These are phyloP conservation scores for Sylvilagus bachmani DNA, from an alignment of 2,113 vertebrate species.

Conservation along the genomic window DNA sequence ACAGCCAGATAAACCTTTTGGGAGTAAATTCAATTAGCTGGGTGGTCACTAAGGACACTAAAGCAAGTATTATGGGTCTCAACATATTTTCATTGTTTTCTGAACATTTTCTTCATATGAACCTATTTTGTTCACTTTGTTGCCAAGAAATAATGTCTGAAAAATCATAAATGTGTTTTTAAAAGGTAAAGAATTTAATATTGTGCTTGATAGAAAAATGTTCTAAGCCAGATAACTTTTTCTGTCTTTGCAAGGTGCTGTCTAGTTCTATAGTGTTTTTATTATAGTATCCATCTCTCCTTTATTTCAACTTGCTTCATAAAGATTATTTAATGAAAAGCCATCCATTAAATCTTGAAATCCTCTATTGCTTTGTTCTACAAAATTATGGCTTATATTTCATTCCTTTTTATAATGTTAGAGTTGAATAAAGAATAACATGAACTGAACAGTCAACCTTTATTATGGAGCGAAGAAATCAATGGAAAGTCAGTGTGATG, in stretches of 20 bases:
- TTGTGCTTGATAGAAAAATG: not conserved
- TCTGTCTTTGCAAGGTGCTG: not conserved
- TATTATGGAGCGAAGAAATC: not conserved
- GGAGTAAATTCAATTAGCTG: slow-evolving; percentile 20
- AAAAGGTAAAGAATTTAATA: slow-evolving; percentile 31
- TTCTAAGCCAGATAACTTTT: not conserved
- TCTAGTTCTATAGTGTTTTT: slow-evolving; percentile 11
- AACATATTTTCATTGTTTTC: slow-evolving; percentile 39
- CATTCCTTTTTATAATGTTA: not conserved
- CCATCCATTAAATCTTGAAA: not conserved
- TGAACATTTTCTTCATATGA: not conserved
- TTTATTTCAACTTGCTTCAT: slow-evolving; percentile 12
- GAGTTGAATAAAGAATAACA: not conserved
- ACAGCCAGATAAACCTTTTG: not conserved
- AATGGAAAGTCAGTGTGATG: not conserved
- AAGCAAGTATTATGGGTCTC: not conserved
- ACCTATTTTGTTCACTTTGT: slow-evolving; percentile 21
- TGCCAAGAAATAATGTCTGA: not conserved
- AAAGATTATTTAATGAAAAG: slow-evolving; percentile 1
- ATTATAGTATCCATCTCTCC: not conserved
- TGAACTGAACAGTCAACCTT: not conserved
- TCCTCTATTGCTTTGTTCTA: not conserved
- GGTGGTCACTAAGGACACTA: not conserved
- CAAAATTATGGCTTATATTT: not conserved
- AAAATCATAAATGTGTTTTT: not conserved